Evolutionary conservation across 1,140 invertebrate species (phyloP), one percentile per base, ranked within the genome.

Genomic region (Metaphire vulgaris): DNA sequence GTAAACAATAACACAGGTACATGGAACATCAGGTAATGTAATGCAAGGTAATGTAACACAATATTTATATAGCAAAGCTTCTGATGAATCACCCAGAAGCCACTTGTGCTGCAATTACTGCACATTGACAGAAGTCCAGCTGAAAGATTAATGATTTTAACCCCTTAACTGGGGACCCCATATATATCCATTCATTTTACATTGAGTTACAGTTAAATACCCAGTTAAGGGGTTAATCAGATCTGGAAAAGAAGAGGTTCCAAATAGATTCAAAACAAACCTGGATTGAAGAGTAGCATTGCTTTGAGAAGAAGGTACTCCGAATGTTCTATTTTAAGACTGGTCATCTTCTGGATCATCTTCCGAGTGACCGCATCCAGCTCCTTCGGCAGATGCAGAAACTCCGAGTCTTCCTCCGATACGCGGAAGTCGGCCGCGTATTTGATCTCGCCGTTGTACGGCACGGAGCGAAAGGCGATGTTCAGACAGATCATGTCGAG

Each of bases 221-320:
- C n/a, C n/a, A n/a, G n/a, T n/a, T n/a, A n/a, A n/a, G n/a, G n/a
- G n/a, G n/a, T n/a, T n/a, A n/a, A n/a, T n/a, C n/a, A n/a, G n/a
- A n/a, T n/a, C n/a, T n/a, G n/a, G n/a, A 28, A 30, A 12, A 31
- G n/a, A 33, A 31, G 71, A 72, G 33, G 32, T 29, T 33, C 33
- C 12, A 33, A 12, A 29, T 15, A 29, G 56, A 65, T 14, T 26
- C 16, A 29, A 29, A 15, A n/a, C 82, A 81, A 81, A 88, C 87
- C 87, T 77, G 87, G 83, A 88, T 98, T 98, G 76, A 93, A 92
- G 78, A 98, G 87, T 33, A 95, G 92, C 72, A 98, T 88, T 30
- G 95, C 95, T 87, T 98, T 98, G 72, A 98, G 84, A 29, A 97
- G 87, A 81, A 92, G 92, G 86, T 95, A 98, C 86, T 98, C 95